Percentiles rank a stretch among this genome's conserved stretches.
Evolutionary conservation across 2,113 vertebrate genomes (phyloP).

Genomic region (Mus musculus): GRCm39 chr11:5184001-5184500

Average conservation of each 20-base stretch:
- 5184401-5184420: slow-evolving; percentile 38
- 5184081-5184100: neutral
- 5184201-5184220: neutral
- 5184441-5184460: slow-evolving; percentile 19
- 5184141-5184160: neutral
- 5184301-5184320: neutral
- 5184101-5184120: slow-evolving; percentile 27
- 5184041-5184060: no score
- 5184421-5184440: slow-evolving; percentile 48
- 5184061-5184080: neutral
- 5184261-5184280: no score
- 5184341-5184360: neutral
- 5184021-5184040: neutral
- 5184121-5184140: slow-evolving; percentile 22
- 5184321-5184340: neutral
- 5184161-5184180: neutral
- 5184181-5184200: neutral
- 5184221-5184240: neutral
- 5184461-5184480: slow-evolving; percentile 3
- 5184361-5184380: slow-evolving; percentile 2
- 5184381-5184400: slow-evolving; percentile 39
- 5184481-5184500: neutral
- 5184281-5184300: no score
- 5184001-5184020: neutral
- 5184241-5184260: neutral